Percentiles rank a stretch among this genome's conserved stretches.
phyloP scores from a whole-genome alignment of 2,888 invertebrate genomes.

The Habroteleia sp. region DNA sequence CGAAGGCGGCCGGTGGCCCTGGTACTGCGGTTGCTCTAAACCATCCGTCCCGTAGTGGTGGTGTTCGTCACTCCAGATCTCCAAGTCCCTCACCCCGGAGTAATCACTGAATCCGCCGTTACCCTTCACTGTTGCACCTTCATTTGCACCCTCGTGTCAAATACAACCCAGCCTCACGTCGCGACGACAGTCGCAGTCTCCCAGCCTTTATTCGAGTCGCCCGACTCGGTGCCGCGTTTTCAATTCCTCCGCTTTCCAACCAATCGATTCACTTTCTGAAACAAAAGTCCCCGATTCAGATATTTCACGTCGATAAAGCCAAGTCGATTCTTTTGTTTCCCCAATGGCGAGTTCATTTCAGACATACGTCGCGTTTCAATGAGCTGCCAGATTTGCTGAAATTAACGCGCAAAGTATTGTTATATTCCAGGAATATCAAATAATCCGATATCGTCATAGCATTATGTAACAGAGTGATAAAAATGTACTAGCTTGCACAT shows the following conservation, averaged over 20 bases:
- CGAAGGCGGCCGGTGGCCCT: slow-evolving; percentile 66
- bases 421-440: slow-evolving; percentile 1
- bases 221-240: slow-evolving; percentile 5
- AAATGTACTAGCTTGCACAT: too few species aligned
- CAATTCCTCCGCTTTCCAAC: slow-evolving; percentile 27
- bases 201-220: slow-evolving; percentile 3
- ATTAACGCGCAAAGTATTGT: slow-evolving; percentile 8
- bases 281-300: slow-evolving; percentile 35
- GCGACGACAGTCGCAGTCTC: slow-evolving; percentile 22
- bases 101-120: slow-evolving; percentile 80
- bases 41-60: slow-evolving; percentile 74
- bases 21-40: slow-evolving; percentile 70
- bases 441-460: too few species aligned
- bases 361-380: slow-evolving; percentile 5
- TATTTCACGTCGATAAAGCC: slow-evolving; percentile 13
- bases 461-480: too few species aligned
- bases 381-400: background rate
- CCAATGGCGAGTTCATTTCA: slow-evolving; percentile 7
- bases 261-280: slow-evolving; percentile 32
- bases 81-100: slow-evolving; percentile 80
- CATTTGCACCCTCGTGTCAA: slow-evolving; percentile 58
- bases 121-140: slow-evolving; percentile 78
- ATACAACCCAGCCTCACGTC: slow-evolving; percentile 38
- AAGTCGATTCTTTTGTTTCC: slow-evolving; percentile 12
- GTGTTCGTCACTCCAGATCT: slow-evolving; percentile 80